These are phyloP conservation scores for Clarias pachynema DNA, from an alignment of 2,797 vertebrate genomes.

Conservation along the genomic window DNA sequence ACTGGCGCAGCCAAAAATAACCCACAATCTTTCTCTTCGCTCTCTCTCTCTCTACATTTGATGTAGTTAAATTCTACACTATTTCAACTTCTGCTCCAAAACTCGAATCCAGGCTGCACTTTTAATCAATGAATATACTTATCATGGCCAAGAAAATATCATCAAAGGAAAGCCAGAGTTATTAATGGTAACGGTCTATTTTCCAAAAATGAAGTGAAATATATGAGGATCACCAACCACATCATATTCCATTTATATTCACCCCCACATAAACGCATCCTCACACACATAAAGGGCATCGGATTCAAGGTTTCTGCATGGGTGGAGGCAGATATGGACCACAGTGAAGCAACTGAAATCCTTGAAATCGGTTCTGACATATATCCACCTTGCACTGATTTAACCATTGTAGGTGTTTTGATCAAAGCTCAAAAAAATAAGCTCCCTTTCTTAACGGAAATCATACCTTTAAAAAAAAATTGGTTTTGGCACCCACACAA, in stretches of 20 bases:
- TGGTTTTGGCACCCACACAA: background rate
- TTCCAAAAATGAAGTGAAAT: conserved; percentile 1
- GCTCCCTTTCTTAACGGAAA: background rate
- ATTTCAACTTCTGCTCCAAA: background rate
- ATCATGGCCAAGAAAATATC: conserved; percentile 20
- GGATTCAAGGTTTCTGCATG: background rate
- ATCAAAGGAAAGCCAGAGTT: background rate
- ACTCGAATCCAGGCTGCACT: background rate
- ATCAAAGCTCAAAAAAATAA: background rate
- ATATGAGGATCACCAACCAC: background rate
- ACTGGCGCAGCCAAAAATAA: conserved; percentile 48
- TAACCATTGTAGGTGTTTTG: background rate
- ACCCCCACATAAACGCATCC: background rate
- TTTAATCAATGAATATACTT: conserved; percentile 38
- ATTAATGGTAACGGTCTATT: background rate
- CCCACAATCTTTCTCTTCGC: conserved; percentile 19
- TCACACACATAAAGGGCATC: background rate
- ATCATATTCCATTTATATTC: conserved; percentile 4
- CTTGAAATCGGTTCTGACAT: background rate
- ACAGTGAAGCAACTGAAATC: background rate
- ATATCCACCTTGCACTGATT: background rate
- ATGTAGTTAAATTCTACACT: background rate
- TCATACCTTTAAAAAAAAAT: background rate
- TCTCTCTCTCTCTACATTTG: conserved; percentile 1
- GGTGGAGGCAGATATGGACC: background rate